These are phyloP conservation scores for Drosophila mettleri DNA, from an alignment of 2,888 invertebrate genomes.

Conservation along the genomic window DNA sequence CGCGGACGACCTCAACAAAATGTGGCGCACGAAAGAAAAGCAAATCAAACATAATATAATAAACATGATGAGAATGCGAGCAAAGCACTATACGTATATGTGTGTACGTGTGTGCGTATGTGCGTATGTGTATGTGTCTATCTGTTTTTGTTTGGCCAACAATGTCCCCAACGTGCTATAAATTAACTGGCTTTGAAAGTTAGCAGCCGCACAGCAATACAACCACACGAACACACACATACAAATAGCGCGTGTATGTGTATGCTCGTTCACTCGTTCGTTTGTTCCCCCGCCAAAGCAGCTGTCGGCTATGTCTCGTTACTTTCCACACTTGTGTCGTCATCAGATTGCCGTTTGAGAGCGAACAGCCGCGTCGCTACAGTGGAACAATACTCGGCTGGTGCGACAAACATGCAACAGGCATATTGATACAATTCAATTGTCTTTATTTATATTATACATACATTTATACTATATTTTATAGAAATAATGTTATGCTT, in stretches of 20 bases:
- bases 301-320: constrained; percentile 74
- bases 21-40: constrained; percentile 41
- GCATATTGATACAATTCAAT: constrained; percentile 25
- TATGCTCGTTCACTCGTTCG: constrained; percentile 56
- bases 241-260: constrained; percentile 2
- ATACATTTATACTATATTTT: neutral
- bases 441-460: neutral
- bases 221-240: constrained; percentile 25
- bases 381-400: constrained; percentile 28
- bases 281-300: constrained; percentile 43
- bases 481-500: neutral
- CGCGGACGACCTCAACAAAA: constrained; percentile 32
- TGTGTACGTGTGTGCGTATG: constrained; percentile 1
- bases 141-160: constrained; percentile 58
- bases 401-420: constrained; percentile 37
- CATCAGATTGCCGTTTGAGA: constrained; percentile 69
- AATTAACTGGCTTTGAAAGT: constrained; percentile 78
- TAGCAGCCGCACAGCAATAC: constrained; percentile 53
- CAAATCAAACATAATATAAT: constrained; percentile 53
- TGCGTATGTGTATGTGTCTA: constrained; percentile 12
- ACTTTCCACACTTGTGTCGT: constrained; percentile 79
- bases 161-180: constrained; percentile 66
- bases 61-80: constrained; percentile 51
- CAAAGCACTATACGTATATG: constrained; percentile 37
- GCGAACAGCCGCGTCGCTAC: constrained; percentile 39